Evolutionary conservation across 1,140 invertebrate species (phyloP), one percentile per base, ranked within the genome.

Genomic region (Sycophila sp.): DNA sequence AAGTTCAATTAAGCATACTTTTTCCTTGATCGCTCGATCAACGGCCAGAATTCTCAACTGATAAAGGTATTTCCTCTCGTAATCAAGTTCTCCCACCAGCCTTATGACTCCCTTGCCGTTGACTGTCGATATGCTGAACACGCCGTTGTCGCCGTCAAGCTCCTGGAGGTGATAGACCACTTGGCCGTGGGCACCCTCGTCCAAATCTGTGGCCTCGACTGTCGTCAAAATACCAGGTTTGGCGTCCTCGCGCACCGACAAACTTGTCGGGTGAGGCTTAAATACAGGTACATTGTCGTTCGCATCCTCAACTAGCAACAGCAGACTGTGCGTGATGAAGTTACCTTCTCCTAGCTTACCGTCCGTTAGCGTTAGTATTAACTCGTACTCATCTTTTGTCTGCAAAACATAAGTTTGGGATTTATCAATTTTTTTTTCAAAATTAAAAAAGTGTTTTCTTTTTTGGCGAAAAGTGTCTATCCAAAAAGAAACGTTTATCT

Each of bases 201-300:
- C 96, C 30, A 91, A 88, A 81, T 97, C 96, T 1, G 91, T 94
- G 1, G 96, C 96, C 86, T 96, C 93, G 11, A 98, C 88, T 1
- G 92, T 93, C 2, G 92, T 90, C 26, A 98, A 84, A 70, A 95
- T 86, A 13, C 91, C 90, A 1, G 92, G 91, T 1, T 87, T 83
- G 38, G 92, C 90, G 81, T 96, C 91, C 87, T 97, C 95, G 53
- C 88, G 89, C 3, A 97, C 88, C 58, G 90, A 91, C 56, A 97
- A 87, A 32, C 94, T 92, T 4, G 93, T 91, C 70, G 93, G 92
- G 85, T 96, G 95, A 13, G 94, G 92, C 77, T 92, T 91, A 83
- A 97, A 97, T 55, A 95, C 89, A 4, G 96, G 95, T 70, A 91
- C 91, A 87, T 96, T 96, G 86, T 97, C 96, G 77, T 97, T 97